Evolutionary conservation across 30 jellyfish, hydroid and myxozoan genomes (phyloP).

Genomic region (Morbakka virulenta): DNA sequence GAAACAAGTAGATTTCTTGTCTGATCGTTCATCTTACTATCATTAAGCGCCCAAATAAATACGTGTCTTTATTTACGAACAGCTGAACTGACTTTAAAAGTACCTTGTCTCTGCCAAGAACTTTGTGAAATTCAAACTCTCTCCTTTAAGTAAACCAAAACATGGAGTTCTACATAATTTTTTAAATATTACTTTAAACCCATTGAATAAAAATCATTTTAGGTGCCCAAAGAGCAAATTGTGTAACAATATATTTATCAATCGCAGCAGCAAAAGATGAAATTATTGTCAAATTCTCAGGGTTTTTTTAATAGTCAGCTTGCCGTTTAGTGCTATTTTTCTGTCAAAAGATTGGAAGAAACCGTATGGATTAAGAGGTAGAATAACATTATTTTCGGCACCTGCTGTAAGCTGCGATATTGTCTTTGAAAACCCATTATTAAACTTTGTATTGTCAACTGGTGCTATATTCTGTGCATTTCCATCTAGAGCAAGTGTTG

Average conservation of each 20-base stretch:
- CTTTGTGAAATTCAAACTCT: constrained; percentile 3
- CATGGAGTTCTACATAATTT: background rate
- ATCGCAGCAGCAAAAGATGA: constrained; percentile 22
- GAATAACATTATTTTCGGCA: background rate
- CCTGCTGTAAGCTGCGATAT: constrained; percentile 23
- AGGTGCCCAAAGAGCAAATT: constrained; percentile 25
- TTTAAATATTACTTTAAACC: background rate
- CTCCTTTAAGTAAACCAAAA: constrained; percentile 8
- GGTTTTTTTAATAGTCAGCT: background rate
- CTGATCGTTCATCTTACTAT: background rate
- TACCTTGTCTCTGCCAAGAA: constrained; percentile 2
- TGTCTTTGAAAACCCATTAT: constrained; percentile 27
- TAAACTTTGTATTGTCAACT: background rate
- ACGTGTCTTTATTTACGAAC: constrained; percentile 5
- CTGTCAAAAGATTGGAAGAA: constrained; percentile 9
- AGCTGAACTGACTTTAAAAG: constrained; percentile 18
- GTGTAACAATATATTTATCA: background rate
- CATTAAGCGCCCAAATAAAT: constrained; percentile 19
- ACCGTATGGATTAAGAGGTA: constrained; percentile 16
- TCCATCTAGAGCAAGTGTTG: too few relatives aligned
- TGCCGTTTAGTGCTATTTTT: constrained; percentile 22
- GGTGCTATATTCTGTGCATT: background rate
- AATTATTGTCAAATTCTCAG: constrained; percentile 17
- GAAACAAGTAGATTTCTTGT: background rate
- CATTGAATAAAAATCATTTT: constrained; percentile 9